Conservation (phyloP, 2,113 vertebrate genomes). For the Phyllostomus discolor region DNA sequence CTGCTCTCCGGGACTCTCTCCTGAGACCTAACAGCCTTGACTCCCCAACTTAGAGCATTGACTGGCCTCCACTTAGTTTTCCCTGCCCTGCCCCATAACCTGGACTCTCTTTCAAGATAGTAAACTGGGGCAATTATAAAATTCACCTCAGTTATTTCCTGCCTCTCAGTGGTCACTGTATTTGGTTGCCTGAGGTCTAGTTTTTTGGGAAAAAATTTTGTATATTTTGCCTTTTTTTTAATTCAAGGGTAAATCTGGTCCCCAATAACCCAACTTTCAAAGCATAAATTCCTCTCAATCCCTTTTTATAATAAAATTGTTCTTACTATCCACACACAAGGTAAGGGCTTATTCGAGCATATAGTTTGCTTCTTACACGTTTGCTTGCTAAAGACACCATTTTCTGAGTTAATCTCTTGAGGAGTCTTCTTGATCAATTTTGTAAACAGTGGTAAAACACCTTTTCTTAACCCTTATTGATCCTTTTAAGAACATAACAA, state of each 20-base stretch:
- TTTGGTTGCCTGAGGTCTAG: neutral
- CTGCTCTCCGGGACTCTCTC: neutral
- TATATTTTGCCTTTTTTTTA: neutral
- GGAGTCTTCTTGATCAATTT: conserved; percentile 40
- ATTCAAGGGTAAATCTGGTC: neutral
- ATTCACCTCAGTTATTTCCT: neutral
- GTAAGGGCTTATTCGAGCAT: neutral
- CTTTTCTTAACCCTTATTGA: conserved; percentile 42
- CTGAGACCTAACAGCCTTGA: neutral
- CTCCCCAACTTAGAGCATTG: neutral
- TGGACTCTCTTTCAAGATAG: neutral
- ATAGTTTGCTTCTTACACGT: neutral
- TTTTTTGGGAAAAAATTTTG: neutral
- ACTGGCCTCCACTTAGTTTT: neutral
- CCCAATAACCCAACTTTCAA: neutral
- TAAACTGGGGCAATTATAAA: neutral
- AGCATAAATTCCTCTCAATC: neutral
- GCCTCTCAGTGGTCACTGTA: neutral
- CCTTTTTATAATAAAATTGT: neutral
- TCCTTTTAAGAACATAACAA: conserved; percentile 24
- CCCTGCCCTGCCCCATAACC: too few relatives aligned
- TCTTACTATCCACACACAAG: neutral
- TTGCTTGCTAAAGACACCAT: conserved; percentile 21
- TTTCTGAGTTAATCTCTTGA: conserved; percentile 38
- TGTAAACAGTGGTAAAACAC: conserved; percentile 8